Conservation (phyloP, 2,113 vertebrate species). For the Trichechus manatus region DNA sequence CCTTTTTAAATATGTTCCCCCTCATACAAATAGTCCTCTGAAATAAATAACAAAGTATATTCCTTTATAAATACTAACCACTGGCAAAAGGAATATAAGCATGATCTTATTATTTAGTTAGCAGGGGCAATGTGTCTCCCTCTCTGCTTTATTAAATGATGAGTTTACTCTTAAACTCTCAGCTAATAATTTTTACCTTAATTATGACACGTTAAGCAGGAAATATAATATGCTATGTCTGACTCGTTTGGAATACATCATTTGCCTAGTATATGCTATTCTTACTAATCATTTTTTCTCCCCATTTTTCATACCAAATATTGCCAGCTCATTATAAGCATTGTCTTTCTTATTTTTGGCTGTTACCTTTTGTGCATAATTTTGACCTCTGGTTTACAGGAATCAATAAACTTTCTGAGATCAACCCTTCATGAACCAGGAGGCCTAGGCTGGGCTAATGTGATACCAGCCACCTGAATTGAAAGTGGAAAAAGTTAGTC, state of each 20-base stretch:
- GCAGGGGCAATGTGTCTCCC: background rate
- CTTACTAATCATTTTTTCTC: background rate
- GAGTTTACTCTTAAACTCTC: background rate
- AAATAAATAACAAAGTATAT: slow-evolving; percentile 30
- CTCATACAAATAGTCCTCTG: background rate
- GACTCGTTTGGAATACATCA: slow-evolving; percentile 29
- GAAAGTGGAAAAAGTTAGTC: slow-evolving; percentile 35
- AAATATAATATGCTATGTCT: slow-evolving; percentile 5
- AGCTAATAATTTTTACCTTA: slow-evolving; percentile 29
- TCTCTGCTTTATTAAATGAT: slow-evolving; percentile 40
- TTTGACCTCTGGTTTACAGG: slow-evolving; percentile 34
- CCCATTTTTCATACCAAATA: slow-evolving; percentile 19
- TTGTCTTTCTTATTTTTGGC: slow-evolving; percentile 30
- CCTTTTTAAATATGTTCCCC: background rate
- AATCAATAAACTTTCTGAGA: slow-evolving; percentile 47
- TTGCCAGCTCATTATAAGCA: background rate
- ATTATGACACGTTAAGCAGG: background rate
- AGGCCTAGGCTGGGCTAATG: background rate
- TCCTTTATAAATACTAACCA: slow-evolving; percentile 48
- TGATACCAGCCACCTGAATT: slow-evolving; percentile 38
- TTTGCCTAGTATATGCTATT: background rate
- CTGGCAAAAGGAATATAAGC: background rate
- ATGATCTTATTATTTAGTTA: slow-evolving; percentile 37
- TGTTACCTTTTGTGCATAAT: background rate
- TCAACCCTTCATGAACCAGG: slow-evolving; percentile 33